Conservation (phyloP, 30 jellyfish, hydroid and myxozoan genomes). For the Pseudorhiza aurosa region DNA sequence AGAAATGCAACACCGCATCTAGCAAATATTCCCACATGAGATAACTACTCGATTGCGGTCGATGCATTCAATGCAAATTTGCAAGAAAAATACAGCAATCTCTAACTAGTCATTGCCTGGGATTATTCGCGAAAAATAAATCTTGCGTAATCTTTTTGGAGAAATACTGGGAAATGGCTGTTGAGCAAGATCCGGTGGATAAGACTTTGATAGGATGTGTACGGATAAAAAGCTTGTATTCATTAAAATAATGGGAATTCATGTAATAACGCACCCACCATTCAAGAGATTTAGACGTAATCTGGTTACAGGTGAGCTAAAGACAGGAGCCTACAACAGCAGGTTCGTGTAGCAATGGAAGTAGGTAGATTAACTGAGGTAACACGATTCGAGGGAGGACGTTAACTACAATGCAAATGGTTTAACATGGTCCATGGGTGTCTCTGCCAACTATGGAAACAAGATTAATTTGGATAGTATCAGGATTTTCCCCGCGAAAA, state of each 20-base stretch:
- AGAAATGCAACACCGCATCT: too few species aligned
- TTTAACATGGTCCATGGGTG: constrained; percentile 3
- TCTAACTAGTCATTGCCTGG: neutral
- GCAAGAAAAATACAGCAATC: neutral
- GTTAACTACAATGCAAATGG: neutral
- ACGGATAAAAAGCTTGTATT: neutral
- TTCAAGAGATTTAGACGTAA: constrained; percentile 13
- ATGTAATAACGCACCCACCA: constrained; percentile 13
- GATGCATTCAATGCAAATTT: neutral
- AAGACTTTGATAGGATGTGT: constrained; percentile 19
- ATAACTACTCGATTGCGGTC: too few species aligned
- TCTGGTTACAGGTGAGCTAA: constrained; percentile 4
- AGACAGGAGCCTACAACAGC: neutral
- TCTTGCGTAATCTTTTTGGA: neutral
- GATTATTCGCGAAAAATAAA: neutral
- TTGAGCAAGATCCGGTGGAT: constrained; percentile 27
- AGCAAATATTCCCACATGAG: too few species aligned
- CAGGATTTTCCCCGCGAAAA: neutral
- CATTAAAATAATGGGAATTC: neutral
- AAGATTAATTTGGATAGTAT: constrained; percentile 24
- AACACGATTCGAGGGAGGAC: constrained; percentile 7
- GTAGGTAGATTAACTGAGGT: neutral
- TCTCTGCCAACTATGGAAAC: constrained; percentile 18
- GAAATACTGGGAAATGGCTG: constrained; percentile 6
- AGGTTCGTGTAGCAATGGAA: neutral